phyloP scores from a whole-genome alignment of 2,888 invertebrate genomes.

The Hyposoter didymator region DNA sequence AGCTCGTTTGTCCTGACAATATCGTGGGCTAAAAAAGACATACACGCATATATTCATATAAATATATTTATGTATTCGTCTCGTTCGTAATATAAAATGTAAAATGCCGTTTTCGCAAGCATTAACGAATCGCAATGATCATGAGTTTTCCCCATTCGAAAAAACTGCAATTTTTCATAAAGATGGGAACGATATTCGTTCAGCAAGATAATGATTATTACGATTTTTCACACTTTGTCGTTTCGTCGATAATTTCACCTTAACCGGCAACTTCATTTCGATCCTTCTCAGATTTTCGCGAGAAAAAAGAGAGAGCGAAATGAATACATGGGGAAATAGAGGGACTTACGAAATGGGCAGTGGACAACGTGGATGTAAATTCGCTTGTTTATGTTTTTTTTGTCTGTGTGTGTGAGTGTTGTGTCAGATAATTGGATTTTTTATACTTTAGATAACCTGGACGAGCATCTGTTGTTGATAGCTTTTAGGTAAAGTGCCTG shows the following conservation, averaged over 20 bases:
- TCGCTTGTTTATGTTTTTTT: conserved; percentile 26
- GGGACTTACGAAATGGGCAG: conserved; percentile 82
- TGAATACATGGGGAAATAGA: conserved; percentile 55
- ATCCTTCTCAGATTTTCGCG: conserved; percentile 37
- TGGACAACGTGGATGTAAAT: conserved; percentile 74
- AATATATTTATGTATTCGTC: conserved; percentile 31
- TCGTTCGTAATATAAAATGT: conserved; percentile 52
- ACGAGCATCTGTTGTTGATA: conserved; percentile 78
- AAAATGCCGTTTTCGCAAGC: conserved; percentile 50
- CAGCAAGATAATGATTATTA: background rate
- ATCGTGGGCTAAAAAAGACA: conserved; percentile 27
- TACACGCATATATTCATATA: conserved; percentile 11
- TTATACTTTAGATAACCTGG: conserved; percentile 80
- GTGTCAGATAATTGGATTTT: conserved; percentile 69
- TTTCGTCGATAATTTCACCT: conserved; percentile 3
- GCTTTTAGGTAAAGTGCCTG: conserved; percentile 74
- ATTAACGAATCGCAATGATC: conserved; percentile 29
- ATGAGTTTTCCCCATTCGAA: background rate
- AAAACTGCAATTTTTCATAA: background rate
- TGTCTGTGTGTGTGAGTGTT: conserved; percentile 32
- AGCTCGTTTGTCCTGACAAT: conserved; percentile 14
- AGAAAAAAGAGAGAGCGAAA: conserved; percentile 15
- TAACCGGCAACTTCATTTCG: conserved; percentile 68
- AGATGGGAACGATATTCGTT: background rate
- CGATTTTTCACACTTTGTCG: background rate